These are phyloP conservation scores for Dryobota labecula DNA, from an alignment of 2,888 invertebrate genomes.

Conservation along the genomic window DNA sequence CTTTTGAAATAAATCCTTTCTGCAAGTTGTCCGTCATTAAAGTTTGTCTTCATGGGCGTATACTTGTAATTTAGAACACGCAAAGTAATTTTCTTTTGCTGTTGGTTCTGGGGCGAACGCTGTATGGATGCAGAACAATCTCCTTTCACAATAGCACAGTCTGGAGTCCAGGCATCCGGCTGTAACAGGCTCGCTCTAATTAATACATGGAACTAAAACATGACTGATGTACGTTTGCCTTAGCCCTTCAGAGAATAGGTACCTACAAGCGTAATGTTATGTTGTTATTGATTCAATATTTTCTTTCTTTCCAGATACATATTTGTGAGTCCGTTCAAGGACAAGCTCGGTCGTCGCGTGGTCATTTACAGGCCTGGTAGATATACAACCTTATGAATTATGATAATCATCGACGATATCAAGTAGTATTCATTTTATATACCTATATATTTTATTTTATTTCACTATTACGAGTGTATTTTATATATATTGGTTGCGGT, in stretches of 20 bases:
- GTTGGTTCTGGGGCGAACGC: too few species aligned
- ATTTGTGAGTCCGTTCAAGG: slow-evolving; percentile 94
- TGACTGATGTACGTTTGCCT: neutral
- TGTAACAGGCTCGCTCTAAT: neutral
- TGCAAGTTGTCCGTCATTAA: too few species aligned
- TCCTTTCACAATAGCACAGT: neutral
- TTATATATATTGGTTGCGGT: slow-evolving; percentile 41
- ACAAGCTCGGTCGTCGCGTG: slow-evolving; percentile 93
- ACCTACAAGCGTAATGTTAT: neutral
- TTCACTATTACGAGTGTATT: slow-evolving; percentile 9
- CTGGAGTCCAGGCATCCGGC: neutral
- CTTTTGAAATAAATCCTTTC: too few species aligned
- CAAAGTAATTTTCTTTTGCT: too few species aligned
- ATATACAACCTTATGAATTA: slow-evolving; percentile 71
- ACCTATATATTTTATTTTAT: slow-evolving; percentile 67
- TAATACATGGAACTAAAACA: neutral
- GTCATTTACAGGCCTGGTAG: slow-evolving; percentile 94
- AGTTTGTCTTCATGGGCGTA: too few species aligned
- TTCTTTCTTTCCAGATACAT: slow-evolving; percentile 91
- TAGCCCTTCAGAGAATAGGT: neutral
- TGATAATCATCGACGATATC: slow-evolving; percentile 68
- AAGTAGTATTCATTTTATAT: slow-evolving; percentile 72
- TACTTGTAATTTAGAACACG: too few species aligned
- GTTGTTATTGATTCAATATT: neutral
- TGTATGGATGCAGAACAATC: too few species aligned